phyloP scores from a whole-genome alignment of 2,888 invertebrate genomes.

The Torymus auratus region DNA sequence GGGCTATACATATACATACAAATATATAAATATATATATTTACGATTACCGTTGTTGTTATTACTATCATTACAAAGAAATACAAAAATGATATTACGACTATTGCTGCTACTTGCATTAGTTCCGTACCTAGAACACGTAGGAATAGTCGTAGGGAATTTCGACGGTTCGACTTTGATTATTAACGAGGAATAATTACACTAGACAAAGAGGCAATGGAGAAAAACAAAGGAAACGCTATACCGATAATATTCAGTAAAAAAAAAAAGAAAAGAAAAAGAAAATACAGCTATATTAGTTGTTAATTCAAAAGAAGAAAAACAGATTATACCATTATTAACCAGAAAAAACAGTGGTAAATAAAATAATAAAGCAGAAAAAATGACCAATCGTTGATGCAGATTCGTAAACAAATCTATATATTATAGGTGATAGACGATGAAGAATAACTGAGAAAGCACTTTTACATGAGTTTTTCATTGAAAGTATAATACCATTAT shows the following conservation, averaged over 20 bases:
- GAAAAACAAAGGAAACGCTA: neutral
- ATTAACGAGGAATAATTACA: slow-evolving; percentile 29
- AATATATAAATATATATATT: slow-evolving; percentile 62
- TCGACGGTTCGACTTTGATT: slow-evolving; percentile 41
- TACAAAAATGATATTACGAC: slow-evolving; percentile 37
- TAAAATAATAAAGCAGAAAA: slow-evolving; percentile 61
- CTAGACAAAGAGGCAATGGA: too few species aligned
- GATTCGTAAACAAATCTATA: slow-evolving; percentile 61
- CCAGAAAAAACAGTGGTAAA: slow-evolving; percentile 53
- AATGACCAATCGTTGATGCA: slow-evolving; percentile 72
- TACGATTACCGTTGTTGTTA: slow-evolving; percentile 64
- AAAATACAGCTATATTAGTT: slow-evolving; percentile 64
- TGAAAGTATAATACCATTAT: slow-evolving; percentile 64
- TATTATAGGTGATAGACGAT: slow-evolving; percentile 60
- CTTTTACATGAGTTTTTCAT: slow-evolving; percentile 66
- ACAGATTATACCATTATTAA: slow-evolving; percentile 17
- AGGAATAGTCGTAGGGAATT: slow-evolving; percentile 42
- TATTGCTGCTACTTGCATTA: slow-evolving; percentile 47
- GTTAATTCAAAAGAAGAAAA: slow-evolving; percentile 57
- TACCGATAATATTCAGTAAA: neutral
- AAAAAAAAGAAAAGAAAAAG: neutral
- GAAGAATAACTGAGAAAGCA: slow-evolving; percentile 61
- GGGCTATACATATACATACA: slow-evolving; percentile 48
- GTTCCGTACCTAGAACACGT: slow-evolving; percentile 28
- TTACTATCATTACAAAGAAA: slow-evolving; percentile 55